phyloP scores from a whole-genome alignment of 1,140 invertebrate species.

The Glossosoma conforme region DNA sequence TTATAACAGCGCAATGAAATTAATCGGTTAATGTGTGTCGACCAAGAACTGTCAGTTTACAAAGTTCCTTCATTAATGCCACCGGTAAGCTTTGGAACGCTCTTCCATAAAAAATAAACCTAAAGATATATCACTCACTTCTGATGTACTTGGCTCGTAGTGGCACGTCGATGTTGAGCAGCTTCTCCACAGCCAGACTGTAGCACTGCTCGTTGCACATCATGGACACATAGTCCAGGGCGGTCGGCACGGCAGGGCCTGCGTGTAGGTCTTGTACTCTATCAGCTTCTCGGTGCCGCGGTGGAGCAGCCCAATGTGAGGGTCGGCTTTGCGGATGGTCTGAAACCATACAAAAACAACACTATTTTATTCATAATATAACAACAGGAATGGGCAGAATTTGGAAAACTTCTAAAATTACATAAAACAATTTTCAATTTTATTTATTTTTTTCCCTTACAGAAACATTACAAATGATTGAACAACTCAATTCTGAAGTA shows the following conservation, averaged over 20 bases:
- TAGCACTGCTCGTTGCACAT: conserved; percentile 99
- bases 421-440: background rate
- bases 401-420: background rate
- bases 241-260: conserved; percentile 96
- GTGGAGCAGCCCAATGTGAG: conserved; percentile 96
- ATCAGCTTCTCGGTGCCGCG: conserved; percentile 97
- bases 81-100: too few species aligned
- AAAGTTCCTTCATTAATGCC: too few species aligned
- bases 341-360: conserved; percentile 45
- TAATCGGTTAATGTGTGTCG: too few species aligned
- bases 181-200: conserved; percentile 92
- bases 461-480: too few species aligned
- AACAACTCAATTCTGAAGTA: too few species aligned
- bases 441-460: too few species aligned
- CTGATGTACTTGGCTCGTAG: conserved; percentile 92
- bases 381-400: too few species aligned
- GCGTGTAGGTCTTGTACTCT: conserved; percentile 97
- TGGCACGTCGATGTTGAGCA: conserved; percentile 94
- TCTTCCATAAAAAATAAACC: too few species aligned
- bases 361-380: too few species aligned
- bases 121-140: conserved; percentile 72
- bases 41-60: too few species aligned
- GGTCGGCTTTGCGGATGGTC: conserved; percentile 82
- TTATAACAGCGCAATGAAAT: too few species aligned
- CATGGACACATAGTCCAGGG: conserved; percentile 99